Base-by-base conservation (phyloP, 1,140 invertebrate species). In the Agrilus planipennis region DNA sequence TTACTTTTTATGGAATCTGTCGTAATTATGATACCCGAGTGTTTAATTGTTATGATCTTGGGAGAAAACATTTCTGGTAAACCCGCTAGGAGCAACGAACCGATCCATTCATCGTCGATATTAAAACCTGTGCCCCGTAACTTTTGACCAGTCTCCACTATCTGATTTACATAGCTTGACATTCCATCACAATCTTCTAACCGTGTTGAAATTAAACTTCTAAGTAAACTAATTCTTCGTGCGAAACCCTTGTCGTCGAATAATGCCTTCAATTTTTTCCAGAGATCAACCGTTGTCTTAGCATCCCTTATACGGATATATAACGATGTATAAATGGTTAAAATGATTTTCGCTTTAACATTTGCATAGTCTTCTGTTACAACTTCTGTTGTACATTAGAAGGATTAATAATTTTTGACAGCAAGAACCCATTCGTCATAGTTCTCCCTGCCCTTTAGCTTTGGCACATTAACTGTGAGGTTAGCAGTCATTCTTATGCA, bases 11-110 rank as follows among this genome's bases (percentile, higher is more conserved):
- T 47, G 12, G 37, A 10, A 21, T 50, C 51, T 3, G 44, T 31
- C 10, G 44, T 40, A 10, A 51, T 50, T 25, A 11, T 7, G 3
- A 45, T 40, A 15, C 45, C 51, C 45, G 44, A 40, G 41, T 50
- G 44, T 25, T 50, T 49, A 4, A 62, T 50, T 2, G 46, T 57
- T 58, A 62, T 62, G 10, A 62, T 58, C 57, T 63, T 61, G 0
- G 61, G 60, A 15, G 21, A 17, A 50, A 38, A 63, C 36, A 48
- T 45, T 31, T 60, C 52, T 5, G 57, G 34, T 20, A 63, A 50
- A 15, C 60, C 62, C 0, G 58, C 53, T 17, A 63, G 41, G 10
- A 64, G 18, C 10, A 62, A 37, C 3, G 51, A 42, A 12, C 52
- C 59, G 14, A 61, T 47, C 55, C 53, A 61, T 32, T 64, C 53